A percentile compares a stretch with the other conserved stretches of the same genome.
These are phyloP conservation scores for Chrysopa pallens DNA, from an alignment of 1,140 invertebrate species.

Conservation along the genomic window DNA sequence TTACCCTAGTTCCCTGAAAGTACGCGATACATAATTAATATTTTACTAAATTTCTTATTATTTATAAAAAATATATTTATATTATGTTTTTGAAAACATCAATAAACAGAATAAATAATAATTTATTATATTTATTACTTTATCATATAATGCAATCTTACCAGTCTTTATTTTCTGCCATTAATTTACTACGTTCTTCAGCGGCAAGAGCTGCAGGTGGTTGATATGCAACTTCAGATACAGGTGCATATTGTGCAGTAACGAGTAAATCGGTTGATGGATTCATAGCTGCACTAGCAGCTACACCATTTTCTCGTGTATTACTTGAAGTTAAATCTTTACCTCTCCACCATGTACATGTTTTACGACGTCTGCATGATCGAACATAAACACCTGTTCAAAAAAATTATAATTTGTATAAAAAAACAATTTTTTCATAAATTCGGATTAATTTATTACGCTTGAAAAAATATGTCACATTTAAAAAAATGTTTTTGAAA, in stretches of 20 bases:
- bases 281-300: slow-evolving; percentile 23
- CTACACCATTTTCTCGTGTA: slow-evolving; percentile 8
- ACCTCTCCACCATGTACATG: slow-evolving; percentile 4
- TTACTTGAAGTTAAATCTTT: slow-evolving; percentile 8
- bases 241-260: slow-evolving; percentile 45
- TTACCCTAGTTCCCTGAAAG: background rate
- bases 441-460: background rate
- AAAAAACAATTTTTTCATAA: background rate
- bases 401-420: background rate
- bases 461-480: no score
- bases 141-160: slow-evolving; percentile 13
- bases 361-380: slow-evolving; percentile 8
- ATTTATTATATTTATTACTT: no score
- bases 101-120: no score
- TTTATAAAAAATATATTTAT: no score
- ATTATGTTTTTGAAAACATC: no score
- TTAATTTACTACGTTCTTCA: slow-evolving; percentile 43
- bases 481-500: no score
- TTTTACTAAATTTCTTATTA: no score
- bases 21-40: no score
- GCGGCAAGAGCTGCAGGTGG: slow-evolving; percentile 34
- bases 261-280: slow-evolving; percentile 53
- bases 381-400: slow-evolving; percentile 8
- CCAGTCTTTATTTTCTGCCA: slow-evolving; percentile 48
- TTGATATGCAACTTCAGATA: slow-evolving; percentile 38